Evolutionary conservation across 2,888 invertebrate genomes (phyloP), one percentile per base, ranked within the genome.

Genomic region (Endomychus coccineus): DNA sequence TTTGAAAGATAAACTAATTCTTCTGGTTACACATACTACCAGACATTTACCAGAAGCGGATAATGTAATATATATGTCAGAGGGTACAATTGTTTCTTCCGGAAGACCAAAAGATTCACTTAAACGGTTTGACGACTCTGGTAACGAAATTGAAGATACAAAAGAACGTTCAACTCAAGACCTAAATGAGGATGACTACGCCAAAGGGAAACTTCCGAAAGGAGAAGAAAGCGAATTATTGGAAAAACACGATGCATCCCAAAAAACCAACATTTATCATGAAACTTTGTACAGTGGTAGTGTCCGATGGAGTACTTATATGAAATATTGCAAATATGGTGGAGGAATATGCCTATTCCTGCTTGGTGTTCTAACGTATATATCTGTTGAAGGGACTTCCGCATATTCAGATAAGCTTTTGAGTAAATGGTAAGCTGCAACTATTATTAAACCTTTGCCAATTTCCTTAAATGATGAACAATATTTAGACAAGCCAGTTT

Each of bases 101-200:
- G 78, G 78, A 53, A 75, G 78, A 13, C 77, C 81, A 17, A 34
- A 30, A 15, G 34, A 35, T 30, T 31, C 25, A 25, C 27, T 37
- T 3, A 31, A 37, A 31, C 30, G 31, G 11, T 24, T 37, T 2
- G 31, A 37, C 19, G 31, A 37, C 29, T 17, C 30, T 27, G 21
- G 24, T 15, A 25, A 27, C 23, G 36, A 37, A 25, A 31, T 31
- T 13, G 31, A 31, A 9, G 38, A 33, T 16, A 33, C 32, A 13
- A 38, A 38, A 34, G 38, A 22, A 7, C 15, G 9, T 6, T 37
- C 13, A 34, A 38, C 4, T 10, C 28, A 33, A n/a, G 33, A 34
- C 9, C 10, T 16, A 2, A 27, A 32, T 9, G 36, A 36, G 4
- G 28, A 38, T 1, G 16, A 11, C 16, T n/a, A n/a, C n/a, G n/a